phyloP scores from a whole-genome alignment of 2,888 invertebrate genomes.

The Esperia sulphurella region DNA sequence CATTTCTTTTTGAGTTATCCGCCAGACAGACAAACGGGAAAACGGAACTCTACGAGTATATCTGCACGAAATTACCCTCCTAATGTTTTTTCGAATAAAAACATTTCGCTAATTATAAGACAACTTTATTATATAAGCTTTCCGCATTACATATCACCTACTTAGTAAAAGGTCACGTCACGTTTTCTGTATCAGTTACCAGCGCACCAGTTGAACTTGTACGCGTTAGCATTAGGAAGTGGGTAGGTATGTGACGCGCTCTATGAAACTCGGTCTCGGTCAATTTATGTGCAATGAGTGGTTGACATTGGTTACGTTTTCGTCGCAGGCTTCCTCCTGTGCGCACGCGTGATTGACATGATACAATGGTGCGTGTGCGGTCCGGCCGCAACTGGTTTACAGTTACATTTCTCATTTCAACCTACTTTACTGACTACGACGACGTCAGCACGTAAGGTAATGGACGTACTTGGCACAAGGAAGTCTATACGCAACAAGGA shows the following conservation, averaged over 20 bases:
- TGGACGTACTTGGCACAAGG: too few species aligned
- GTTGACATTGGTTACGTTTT: conserved; percentile 58
- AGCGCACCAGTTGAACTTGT: conserved; percentile 28
- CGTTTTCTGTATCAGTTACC: conserved; percentile 8
- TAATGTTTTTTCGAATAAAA: too few species aligned
- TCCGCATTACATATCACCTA: conserved; percentile 16
- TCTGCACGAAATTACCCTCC: too few species aligned
- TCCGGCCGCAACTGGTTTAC: conserved; percentile 22
- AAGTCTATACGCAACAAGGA: too few species aligned
- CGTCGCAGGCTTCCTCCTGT: conserved; percentile 49
- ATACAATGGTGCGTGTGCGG: conserved; percentile 24
- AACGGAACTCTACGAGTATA: too few species aligned
- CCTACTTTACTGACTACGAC: neutral
- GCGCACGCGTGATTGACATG: conserved; percentile 43
- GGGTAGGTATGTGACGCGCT: conserved; percentile 25
- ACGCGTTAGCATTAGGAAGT: conserved; percentile 28
- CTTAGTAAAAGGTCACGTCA: conserved; percentile 19
- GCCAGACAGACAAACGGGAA: too few species aligned
- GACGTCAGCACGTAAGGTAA: neutral
- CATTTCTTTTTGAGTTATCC: too few species aligned
- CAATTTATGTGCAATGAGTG: conserved; percentile 40
- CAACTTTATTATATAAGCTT: conserved; percentile 1
- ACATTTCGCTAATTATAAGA: too few species aligned
- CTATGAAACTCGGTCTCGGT: conserved; percentile 39
- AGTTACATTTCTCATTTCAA: neutral